Evolutionary conservation across 1,140 invertebrate genomes (phyloP).

Genomic region (Zelostemma sp.): DNA sequence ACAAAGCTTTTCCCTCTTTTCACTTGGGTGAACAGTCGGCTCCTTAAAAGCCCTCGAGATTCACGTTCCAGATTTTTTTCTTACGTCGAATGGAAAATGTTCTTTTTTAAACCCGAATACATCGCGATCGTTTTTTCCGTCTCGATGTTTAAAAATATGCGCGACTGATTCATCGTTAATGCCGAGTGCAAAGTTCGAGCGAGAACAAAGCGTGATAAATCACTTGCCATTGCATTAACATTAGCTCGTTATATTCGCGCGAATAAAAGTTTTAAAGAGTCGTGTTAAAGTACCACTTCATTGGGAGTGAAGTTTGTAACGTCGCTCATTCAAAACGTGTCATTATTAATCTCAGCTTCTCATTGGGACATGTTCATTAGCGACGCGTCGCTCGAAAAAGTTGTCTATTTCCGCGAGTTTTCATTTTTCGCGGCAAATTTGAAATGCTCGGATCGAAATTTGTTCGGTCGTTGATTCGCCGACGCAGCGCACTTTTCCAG

Average conservation of each 20-base stretch:
- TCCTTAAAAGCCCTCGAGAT: conserved; percentile 8
- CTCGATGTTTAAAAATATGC: too few relatives aligned
- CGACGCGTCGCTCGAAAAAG: too few relatives aligned
- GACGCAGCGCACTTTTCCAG: neutral
- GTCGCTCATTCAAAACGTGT: conserved; percentile 13
- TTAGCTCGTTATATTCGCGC: conserved; percentile 34
- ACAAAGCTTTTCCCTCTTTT: conserved; percentile 28
- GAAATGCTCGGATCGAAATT: neutral
- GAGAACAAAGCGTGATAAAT: conserved; percentile 46
- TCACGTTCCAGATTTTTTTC: too few relatives aligned
- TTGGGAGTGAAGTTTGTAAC: conserved; percentile 30
- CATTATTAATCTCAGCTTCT: conserved; percentile 17
- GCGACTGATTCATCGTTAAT: conserved; percentile 15
- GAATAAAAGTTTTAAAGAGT: conserved; percentile 32
- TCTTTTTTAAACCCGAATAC: too few relatives aligned
- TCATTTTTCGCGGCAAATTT: too few relatives aligned
- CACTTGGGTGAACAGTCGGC: conserved; percentile 20
- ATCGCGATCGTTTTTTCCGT: too few relatives aligned
- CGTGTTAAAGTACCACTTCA: conserved; percentile 2
- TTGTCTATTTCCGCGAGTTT: too few relatives aligned
- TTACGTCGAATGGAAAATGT: neutral
- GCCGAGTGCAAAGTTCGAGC: conserved; percentile 33
- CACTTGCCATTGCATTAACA: conserved; percentile 35
- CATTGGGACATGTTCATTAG: conserved; percentile 1
- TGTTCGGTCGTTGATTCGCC: neutral